Conservation (phyloP, 2,888 invertebrate genomes). For the Habroteleia sp. region DNA sequence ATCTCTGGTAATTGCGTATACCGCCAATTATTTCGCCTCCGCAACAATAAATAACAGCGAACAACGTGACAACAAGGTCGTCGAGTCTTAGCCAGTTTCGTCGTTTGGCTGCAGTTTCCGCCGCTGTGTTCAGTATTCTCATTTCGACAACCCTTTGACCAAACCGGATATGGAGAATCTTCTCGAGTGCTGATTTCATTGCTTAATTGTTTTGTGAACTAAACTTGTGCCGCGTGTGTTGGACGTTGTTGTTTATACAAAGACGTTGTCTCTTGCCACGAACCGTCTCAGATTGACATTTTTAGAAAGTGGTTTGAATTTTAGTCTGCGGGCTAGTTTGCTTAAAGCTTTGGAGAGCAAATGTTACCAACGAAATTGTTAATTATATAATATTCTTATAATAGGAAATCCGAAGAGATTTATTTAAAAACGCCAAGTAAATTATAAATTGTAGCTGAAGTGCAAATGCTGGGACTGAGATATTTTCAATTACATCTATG, state of each 20-base stretch:
- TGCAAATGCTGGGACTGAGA: too few species aligned
- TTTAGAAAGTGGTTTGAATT: too few species aligned
- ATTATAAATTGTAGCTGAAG: too few species aligned
- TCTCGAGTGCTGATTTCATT: conserved; percentile 13
- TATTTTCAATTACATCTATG: too few species aligned
- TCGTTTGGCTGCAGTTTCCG: conserved; percentile 12
- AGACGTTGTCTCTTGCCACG: not conserved
- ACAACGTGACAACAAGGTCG: conserved; percentile 23
- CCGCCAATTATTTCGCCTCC: conserved; percentile 61
- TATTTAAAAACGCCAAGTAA: too few species aligned
- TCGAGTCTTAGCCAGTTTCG: conserved; percentile 32
- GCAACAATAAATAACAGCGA: conserved; percentile 48
- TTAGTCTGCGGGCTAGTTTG: too few species aligned
- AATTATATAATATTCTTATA: too few species aligned
- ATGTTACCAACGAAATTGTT: too few species aligned
- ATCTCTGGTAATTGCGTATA: conserved; percentile 52
- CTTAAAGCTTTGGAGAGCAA: too few species aligned
- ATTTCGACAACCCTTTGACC: conserved; percentile 50
- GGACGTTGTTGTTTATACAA: conserved; percentile 3
- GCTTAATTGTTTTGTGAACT: conserved; percentile 53
- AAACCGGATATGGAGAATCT: conserved; percentile 21
- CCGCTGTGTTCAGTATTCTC: not conserved
- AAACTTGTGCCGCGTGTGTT: conserved; percentile 23
- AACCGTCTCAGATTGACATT: conserved; percentile 6
- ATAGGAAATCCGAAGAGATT: too few species aligned